Evolutionary conservation across 2,113 vertebrate genomes (phyloP).

Genomic region (Aptenodytes forsteri): DNA sequence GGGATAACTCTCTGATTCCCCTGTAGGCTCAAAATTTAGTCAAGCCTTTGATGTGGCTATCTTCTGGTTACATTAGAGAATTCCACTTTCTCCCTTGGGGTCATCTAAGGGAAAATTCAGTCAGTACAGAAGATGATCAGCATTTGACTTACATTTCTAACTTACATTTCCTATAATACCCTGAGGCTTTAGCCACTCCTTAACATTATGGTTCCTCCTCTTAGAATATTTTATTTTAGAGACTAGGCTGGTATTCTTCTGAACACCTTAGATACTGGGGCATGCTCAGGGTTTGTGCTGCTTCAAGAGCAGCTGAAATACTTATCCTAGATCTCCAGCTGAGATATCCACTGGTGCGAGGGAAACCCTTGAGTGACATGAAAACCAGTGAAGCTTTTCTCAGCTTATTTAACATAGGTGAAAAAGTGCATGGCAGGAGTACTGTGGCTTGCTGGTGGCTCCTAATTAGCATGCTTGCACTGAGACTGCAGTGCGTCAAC

Average conservation of each 20-base stretch:
- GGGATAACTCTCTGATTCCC: not conserved
- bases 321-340: not conserved
- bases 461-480: not conserved
- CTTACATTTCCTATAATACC: not conserved
- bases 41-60: not conserved
- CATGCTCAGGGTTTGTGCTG: not conserved
- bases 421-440: not conserved
- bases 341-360: accelerated
- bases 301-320: not conserved
- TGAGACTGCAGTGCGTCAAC: not conserved
- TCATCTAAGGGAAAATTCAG: not conserved
- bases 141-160: not conserved
- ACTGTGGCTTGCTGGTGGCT: not conserved
- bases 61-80: not conserved
- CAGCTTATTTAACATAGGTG: not conserved
- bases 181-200: not conserved
- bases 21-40: not conserved
- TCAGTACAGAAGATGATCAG: not conserved
- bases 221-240: not conserved
- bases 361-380: not conserved
- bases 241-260: not conserved
- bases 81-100: not conserved
- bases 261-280: not conserved
- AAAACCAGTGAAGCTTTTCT: not conserved
- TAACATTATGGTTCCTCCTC: not conserved